Percentiles rank a stretch among this genome's conserved stretches.
Evolutionary conservation across 2,797 vertebrate species (phyloP).

Genomic region (Esox lucius): DNA sequence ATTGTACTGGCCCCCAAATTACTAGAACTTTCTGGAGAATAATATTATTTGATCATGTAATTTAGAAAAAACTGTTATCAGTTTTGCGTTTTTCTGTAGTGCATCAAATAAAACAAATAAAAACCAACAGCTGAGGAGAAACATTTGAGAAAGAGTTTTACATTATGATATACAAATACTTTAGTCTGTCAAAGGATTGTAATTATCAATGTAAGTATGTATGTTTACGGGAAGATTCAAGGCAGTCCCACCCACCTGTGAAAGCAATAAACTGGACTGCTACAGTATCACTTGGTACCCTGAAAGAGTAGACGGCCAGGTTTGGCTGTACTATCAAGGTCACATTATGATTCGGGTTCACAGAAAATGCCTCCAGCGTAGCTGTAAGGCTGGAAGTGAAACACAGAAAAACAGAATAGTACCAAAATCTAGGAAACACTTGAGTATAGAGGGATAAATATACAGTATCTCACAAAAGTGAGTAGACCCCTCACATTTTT

Average conservation of each 20-base stretch:
- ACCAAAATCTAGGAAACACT: not conserved
- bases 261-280: constrained; percentile 56
- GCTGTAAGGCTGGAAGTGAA: constrained; percentile 48
- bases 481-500: too few species aligned
- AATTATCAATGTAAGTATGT: not conserved
- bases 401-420: not conserved
- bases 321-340: constrained; percentile 64
- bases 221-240: not conserved
- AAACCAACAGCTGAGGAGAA: not conserved
- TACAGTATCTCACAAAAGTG: too few species aligned
- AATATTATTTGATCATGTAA: not conserved
- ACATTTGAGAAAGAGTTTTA: not conserved
- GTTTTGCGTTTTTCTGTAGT: not conserved
- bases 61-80: not conserved
- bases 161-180: not conserved
- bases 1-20: constrained; percentile 49
- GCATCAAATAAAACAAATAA: not conserved
- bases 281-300: constrained; percentile 15
- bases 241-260: constrained; percentile 38
- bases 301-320: constrained; percentile 54
- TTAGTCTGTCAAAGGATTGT: not conserved
- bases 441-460: not conserved
- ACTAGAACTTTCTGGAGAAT: constrained; percentile 38
- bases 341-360: constrained; percentile 21
- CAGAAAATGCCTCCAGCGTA: constrained; percentile 49